These are phyloP conservation scores for Watsonalla cultraria DNA, from an alignment of 2,888 invertebrate genomes.

Conservation along the genomic window DNA sequence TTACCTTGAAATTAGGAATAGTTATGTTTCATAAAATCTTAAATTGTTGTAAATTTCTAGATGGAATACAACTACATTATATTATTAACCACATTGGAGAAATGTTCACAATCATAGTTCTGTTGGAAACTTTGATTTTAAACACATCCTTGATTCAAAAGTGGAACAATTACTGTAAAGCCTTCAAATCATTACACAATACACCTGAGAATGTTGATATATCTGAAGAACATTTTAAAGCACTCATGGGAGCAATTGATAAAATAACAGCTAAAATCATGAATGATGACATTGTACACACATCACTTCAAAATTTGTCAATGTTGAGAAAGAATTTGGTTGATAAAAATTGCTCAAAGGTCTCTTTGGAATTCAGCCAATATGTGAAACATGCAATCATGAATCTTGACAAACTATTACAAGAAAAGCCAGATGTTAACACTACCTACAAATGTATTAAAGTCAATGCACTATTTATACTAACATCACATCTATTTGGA, in stretches of 20 bases:
- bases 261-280: slow-evolving; percentile 83
- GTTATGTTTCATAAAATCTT: background rate
- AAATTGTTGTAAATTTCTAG: slow-evolving; percentile 36
- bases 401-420: slow-evolving; percentile 79
- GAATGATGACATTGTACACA: slow-evolving; percentile 84
- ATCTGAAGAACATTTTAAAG: slow-evolving; percentile 80
- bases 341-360: slow-evolving; percentile 60
- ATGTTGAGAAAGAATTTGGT: slow-evolving; percentile 62
- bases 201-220: slow-evolving; percentile 80
- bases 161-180: slow-evolving; percentile 88
- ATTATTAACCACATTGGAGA: slow-evolving; percentile 80
- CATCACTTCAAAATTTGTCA: slow-evolving; percentile 63
- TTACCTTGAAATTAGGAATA: no score
- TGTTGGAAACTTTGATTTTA: slow-evolving; percentile 80
- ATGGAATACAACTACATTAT: slow-evolving; percentile 67
- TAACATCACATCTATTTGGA: slow-evolving; percentile 86
- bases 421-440: slow-evolving; percentile 71
- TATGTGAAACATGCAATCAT: slow-evolving; percentile 81
- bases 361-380: slow-evolving; percentile 81
- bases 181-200: slow-evolving; percentile 83
- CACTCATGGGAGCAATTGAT: slow-evolving; percentile 84
- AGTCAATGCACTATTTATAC: slow-evolving; percentile 82
- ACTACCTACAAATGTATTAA: slow-evolving; percentile 81
- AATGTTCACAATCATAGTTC: slow-evolving; percentile 81
- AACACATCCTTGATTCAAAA: slow-evolving; percentile 67